These are phyloP conservation scores for Triplophysa dalaica DNA, from an alignment of 2,113 vertebrate genomes.

Conservation along the genomic window DNA sequence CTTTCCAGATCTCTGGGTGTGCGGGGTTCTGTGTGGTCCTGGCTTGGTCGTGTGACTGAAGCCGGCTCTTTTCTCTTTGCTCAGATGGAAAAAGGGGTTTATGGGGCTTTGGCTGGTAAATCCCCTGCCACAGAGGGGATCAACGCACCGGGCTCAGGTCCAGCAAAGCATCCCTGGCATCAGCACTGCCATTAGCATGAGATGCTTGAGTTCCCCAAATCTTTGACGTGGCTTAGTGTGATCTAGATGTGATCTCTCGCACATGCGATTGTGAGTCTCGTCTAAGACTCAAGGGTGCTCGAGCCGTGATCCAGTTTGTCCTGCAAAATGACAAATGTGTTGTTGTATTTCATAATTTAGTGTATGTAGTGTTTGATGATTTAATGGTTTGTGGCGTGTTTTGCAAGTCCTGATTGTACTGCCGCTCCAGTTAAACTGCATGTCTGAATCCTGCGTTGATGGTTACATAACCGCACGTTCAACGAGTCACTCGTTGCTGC, in stretches of 20 bases:
- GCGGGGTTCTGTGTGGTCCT: background rate
- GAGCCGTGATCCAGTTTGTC: background rate
- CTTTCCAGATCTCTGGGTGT: background rate
- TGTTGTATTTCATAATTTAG: background rate
- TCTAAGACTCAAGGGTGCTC: background rate
- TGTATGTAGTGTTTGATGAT: background rate
- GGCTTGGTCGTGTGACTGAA: background rate
- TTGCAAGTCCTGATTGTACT: constrained; percentile 5
- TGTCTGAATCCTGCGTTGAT: constrained; percentile 36
- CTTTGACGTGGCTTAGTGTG: background rate
- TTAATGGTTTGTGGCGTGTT: background rate
- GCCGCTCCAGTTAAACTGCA: constrained; percentile 36
- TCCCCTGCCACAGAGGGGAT: constrained; percentile 37
- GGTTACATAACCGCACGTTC: constrained; percentile 50
- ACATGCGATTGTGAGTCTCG: constrained; percentile 27
- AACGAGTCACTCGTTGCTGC: constrained; percentile 42
- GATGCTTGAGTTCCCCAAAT: constrained; percentile 14
- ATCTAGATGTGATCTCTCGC: constrained; percentile 30
- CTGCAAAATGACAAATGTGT: too few species aligned
- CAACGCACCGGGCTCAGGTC: constrained; percentile 26
- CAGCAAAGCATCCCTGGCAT: constrained; percentile 28
- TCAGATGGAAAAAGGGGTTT: constrained; percentile 31
- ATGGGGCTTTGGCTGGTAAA: constrained; percentile 36
- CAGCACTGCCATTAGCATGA: constrained; percentile 34
- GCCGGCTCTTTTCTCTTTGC: constrained; percentile 27